Base-by-base conservation (phyloP, 92 coral and sea anemone species). In the Epizoanthus rinbou region DNA sequence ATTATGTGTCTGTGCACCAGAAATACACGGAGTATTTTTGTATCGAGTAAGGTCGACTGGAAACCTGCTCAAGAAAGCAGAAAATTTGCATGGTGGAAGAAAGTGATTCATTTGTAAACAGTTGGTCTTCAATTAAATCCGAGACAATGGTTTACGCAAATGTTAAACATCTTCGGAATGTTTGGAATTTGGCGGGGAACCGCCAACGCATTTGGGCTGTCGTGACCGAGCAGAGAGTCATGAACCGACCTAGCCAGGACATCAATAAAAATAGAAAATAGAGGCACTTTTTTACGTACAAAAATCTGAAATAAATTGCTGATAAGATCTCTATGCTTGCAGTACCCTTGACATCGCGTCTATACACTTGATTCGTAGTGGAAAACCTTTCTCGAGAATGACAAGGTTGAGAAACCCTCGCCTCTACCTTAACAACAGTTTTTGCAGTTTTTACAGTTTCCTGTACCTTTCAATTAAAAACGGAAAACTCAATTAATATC, bases 141-240 rank as follows among this genome's bases (percentile, higher is more conserved):
- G 43, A 79, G 67, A 88, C 91, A 88, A 85, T 88, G 86, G 73
- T 58, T 43, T 57, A 58, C 54, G 79, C 69, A 70, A 70, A 85
- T 65, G 73, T 70, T 62, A 57, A 57, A 57, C 59, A 85, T 85
- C 75, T 25, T 11, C 57, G 79, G 91, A 85, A 88, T 88, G 91
- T 25, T 17, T 47, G 82, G 73, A 85, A 88, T 79, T 73, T 88
- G 74, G 24, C 52, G 16, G 58, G 60, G 11, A 45, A 7, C 64
- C 76, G 76, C 76, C 76, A 81, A 68, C 45, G 85, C 82, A 19
- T 45, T 3, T 15, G 41, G 35, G 63, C 17, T 41, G 70, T 22
- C 28, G 56, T 78, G 71, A 59, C 58, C 50, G 0, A 8, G 58
- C 23, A 39, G 70, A 33, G 71, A 60, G 82, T 37, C 7, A 50